A percentile compares a stretch with the other conserved stretches of the same genome.
These are phyloP conservation scores for Xyliphius kryptos DNA, from an alignment of 2,113 vertebrate species.

Conservation along the genomic window DNA sequence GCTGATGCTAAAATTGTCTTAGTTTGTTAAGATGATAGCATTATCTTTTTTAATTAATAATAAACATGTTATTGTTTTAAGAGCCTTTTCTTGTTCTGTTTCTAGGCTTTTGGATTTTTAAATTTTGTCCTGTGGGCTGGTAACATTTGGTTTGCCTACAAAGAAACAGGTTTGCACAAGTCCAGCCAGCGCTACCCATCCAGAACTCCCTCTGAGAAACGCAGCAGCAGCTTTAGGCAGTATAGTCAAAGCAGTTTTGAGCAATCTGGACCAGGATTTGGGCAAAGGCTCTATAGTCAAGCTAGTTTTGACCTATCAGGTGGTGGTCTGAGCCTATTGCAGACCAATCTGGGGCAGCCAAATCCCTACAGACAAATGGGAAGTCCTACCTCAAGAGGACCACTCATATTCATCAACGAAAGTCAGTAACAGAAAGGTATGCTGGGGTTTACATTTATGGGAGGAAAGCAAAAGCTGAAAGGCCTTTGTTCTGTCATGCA, in stretches of 20 bases:
- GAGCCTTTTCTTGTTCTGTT: too few species aligned
- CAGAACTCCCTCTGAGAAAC: slow-evolving; percentile 79
- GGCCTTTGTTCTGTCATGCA: too few species aligned
- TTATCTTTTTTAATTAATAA: too few species aligned
- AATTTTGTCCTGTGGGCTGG: slow-evolving; percentile 88
- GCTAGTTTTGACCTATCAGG: slow-evolving; percentile 56
- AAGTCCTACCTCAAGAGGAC: slow-evolving; percentile 63
- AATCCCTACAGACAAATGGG: slow-evolving; percentile 64
- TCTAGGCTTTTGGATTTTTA: slow-evolving; percentile 91
- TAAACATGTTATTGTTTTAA: too few species aligned
- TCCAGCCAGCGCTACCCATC: slow-evolving; percentile 76
- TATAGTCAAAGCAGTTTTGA: slow-evolving; percentile 76
- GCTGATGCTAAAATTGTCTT: too few species aligned
- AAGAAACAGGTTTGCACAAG: slow-evolving; percentile 96
- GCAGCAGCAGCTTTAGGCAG: slow-evolving; percentile 71
- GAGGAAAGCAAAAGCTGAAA: too few species aligned
- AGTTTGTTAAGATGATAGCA: too few species aligned
- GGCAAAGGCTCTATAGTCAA: slow-evolving; percentile 44
- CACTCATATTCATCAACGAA: slow-evolving; percentile 82
- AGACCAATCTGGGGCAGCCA: slow-evolving; percentile 67
- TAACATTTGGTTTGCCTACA: slow-evolving; percentile 99
- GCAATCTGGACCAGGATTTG: slow-evolving; percentile 50
- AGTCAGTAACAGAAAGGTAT: slow-evolving; percentile 15
- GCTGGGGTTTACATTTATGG: neutral
- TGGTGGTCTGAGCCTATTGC: slow-evolving; percentile 56